Base-by-base conservation (phyloP, 2,888 invertebrate genomes). In the Apotomis turbidana region DNA sequence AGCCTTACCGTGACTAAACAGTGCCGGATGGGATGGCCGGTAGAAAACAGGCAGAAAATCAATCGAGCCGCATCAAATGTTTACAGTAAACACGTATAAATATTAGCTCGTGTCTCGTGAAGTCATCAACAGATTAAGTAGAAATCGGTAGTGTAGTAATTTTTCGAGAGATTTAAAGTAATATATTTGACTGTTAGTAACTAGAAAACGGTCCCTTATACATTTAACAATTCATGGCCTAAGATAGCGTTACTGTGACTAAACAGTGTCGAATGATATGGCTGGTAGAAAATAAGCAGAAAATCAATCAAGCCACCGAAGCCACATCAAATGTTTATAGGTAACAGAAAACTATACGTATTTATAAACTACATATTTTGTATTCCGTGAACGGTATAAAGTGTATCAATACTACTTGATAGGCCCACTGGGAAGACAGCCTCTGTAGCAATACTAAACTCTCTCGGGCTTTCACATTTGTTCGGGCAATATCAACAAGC, bases 1-100 rank as follows among this genome's bases (percentile, higher is more conserved):
- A 8, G 44, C 13, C 5, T 41, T 41, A 55, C 66, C 57, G 57
- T 66, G 66, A 57, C 66, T 66, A 46, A 57, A 57, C 55, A 49
- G 41, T n/a, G 46, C 46, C 38, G 58, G n/a, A 8, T 27, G 64
- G n/a, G 55, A 46, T 54, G 52, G 54, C 36, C 9, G 27, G 44
- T 61, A 61, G 46, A 27, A 55, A 66, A 66, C 8, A n/a, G 66
- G 55, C 66, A 46, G 55, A 66, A 66, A 66, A 66, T 66, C 46
- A 44, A 64, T 63, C 27, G 46, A 64, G 44, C 54, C 44, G 8
- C 54, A 46, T 13, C 62, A 38, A 62, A 36, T 51, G n/a, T 12
- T 52, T 49, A 10, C 9, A 49, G 49, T 49, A 49, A 49, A 63
- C 4, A 38, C 38, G 62, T 27, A 27, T 27, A 27, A 27, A 27